A percentile compares a stretch with the other conserved stretches of the same genome.
phyloP scores from a whole-genome alignment of 2,797 vertebrate genomes.

The Syngnathus acus region DNA sequence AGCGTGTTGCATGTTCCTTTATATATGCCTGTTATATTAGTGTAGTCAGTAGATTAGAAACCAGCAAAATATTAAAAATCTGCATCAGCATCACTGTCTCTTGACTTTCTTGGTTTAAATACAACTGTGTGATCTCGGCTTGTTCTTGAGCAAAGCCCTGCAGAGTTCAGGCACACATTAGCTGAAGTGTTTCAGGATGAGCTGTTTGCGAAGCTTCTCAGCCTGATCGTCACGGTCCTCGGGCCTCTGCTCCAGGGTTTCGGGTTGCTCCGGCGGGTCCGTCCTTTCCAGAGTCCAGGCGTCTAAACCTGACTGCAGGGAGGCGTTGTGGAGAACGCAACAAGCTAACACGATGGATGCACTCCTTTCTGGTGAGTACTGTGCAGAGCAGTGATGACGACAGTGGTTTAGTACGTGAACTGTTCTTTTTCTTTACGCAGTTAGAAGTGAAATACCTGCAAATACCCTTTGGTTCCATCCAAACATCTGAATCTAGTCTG shows the following conservation, averaged over 20 bases:
- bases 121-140: background rate
- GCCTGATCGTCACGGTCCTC: conserved; percentile 82
- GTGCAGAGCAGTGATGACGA: conserved; percentile 13
- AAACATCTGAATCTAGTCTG: conserved; percentile 88
- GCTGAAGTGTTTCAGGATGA: conserved; percentile 84
- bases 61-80: conserved; percentile 71
- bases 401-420: background rate
- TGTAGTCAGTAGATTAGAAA: conserved; percentile 69
- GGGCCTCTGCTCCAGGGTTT: conserved; percentile 71
- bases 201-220: conserved; percentile 74
- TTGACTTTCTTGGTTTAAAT: conserved; percentile 22
- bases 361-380: conserved; percentile 93
- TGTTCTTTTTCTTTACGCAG: background rate
- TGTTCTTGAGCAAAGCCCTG: background rate
- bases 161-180: conserved; percentile 29
- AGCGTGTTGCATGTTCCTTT: conserved; percentile 57
- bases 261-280: conserved; percentile 74
- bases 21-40: conserved; percentile 59
- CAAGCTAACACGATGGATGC: conserved; percentile 90
- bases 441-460: conserved; percentile 54
- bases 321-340: conserved; percentile 92
- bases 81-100: conserved; percentile 63
- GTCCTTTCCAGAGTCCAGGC: conserved; percentile 81
- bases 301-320: conserved; percentile 84
- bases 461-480: conserved; percentile 84